Evolutionary conservation across 1,140 invertebrate genomes (phyloP), one percentile per base, ranked within the genome.

Genomic region (Cheumatopsyche charites): DNA sequence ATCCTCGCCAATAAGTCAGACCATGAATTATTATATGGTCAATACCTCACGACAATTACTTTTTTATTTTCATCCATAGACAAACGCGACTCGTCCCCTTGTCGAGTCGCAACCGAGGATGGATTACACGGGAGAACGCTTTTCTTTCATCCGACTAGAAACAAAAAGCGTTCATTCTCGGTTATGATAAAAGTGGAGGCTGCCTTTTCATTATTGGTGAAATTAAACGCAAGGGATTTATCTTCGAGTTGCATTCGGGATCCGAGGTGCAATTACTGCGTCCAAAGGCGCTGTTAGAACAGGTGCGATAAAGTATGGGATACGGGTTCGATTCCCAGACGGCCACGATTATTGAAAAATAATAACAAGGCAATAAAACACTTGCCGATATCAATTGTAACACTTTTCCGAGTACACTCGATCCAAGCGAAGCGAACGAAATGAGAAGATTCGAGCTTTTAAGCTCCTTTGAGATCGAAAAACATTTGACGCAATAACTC

Each of bases 331-430:
- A 67, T 55, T 67, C 36, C 42, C 36, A 42, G 19, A 5, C 71
- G 26, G 17, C 15, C 36, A 19, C 62, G 63, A 72, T 72, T 72
- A 72, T 72, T 72, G 71, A 72, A 72, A 72, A 72, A 63, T 72
- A 72, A 72, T 68, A 67, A 72, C 55, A 67, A 21, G 52, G 71
- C 66, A 72, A 72, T 72, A 72, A 72, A 72, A 67, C 71, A 72
- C 47, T 36, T 25, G 42, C 66, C 29, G 66, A 68, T 68, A 68
- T 68, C 66, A 68, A 65, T 62, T 71, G 69, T 71, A 71, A 71
- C 69, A 71, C 69, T 49, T 71, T 71, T 52, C 43, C 6, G 45
- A 29, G 65, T 67, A 67, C 45, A 67, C 1, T 19, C 43, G 0
- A 11, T 52, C 65, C 12, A 67, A 15, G 9, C 2, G 47, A 52